These are phyloP conservation scores for Hyphantria cunea DNA, from an alignment of 1,140 invertebrate species.

Conservation along the genomic window DNA sequence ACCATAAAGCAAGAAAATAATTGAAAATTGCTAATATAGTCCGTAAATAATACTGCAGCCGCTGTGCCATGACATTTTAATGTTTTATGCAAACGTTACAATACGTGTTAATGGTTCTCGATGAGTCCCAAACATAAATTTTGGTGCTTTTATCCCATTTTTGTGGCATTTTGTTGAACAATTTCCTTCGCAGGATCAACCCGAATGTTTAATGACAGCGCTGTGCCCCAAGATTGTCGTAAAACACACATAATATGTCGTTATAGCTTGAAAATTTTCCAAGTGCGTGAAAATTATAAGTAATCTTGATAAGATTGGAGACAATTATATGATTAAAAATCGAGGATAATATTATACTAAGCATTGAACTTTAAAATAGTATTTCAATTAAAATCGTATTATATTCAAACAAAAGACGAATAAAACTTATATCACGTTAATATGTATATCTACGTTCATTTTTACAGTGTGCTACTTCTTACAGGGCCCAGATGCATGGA, in stretches of 20 bases:
- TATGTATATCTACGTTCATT: not conserved
- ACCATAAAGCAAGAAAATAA: conserved; percentile 47
- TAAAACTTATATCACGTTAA: too few relatives aligned
- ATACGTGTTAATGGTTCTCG: conserved; percentile 62
- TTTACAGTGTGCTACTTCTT: not conserved
- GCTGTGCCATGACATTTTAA: conserved; percentile 59
- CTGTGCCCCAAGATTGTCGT: conserved; percentile 23
- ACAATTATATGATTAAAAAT: not conserved
- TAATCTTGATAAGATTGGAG: not conserved
- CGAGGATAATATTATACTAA: too few relatives aligned
- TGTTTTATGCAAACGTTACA: conserved; percentile 62
- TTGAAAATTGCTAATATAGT: conserved; percentile 64
- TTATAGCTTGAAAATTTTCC: conserved; percentile 5
- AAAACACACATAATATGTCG: conserved; percentile 16
- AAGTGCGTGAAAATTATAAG: not conserved
- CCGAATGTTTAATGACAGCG: conserved; percentile 37
- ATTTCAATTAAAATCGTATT: too few relatives aligned
- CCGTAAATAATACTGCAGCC: conserved; percentile 63
- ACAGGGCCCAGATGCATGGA: conserved; percentile 2
- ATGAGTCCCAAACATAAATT: conserved; percentile 57
- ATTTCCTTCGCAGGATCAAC: conserved; percentile 25
- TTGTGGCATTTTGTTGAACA: conserved; percentile 43
- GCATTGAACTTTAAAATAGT: too few relatives aligned
- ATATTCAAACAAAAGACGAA: too few relatives aligned
- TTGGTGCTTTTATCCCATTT: conserved; percentile 52